phyloP scores from a whole-genome alignment of 2,797 vertebrate species.

The Protonibea diacanthus region DNA sequence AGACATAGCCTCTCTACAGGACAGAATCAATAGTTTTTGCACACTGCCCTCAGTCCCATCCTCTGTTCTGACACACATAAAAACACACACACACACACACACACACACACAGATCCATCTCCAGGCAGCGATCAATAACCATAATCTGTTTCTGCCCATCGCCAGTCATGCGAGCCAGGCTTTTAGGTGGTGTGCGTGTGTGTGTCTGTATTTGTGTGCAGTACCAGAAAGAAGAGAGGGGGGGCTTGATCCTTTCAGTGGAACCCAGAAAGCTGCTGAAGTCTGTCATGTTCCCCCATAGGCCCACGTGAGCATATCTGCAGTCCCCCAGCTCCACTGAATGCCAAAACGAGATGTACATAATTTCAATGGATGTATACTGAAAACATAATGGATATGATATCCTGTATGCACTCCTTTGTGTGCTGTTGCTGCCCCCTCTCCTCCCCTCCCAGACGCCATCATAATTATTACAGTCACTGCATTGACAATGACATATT shows the following conservation, averaged over 20 bases:
- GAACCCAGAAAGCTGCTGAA: slow-evolving; percentile 69
- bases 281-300: slow-evolving; percentile 65
- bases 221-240: slow-evolving; percentile 50
- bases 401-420: slow-evolving; percentile 44
- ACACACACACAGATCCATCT: slow-evolving; percentile 87
- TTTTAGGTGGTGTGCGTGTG: slow-evolving; percentile 71
- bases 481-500: slow-evolving; percentile 63
- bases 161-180: slow-evolving; percentile 92
- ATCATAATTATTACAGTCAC: slow-evolving; percentile 68
- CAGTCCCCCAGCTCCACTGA: slow-evolving; percentile 38
- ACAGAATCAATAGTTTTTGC: slow-evolving; percentile 89
- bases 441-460: slow-evolving; percentile 13
- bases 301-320: slow-evolving; percentile 57
- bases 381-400: slow-evolving; percentile 60
- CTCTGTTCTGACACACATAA: slow-evolving; percentile 73
- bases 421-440: slow-evolving; percentile 42
- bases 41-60: slow-evolving; percentile 86
- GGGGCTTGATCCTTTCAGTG: slow-evolving; percentile 71
- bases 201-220: slow-evolving; percentile 32
- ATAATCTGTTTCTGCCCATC: slow-evolving; percentile 95
- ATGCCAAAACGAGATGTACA: slow-evolving; percentile 49
- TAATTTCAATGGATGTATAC: slow-evolving; percentile 46
- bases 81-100: slow-evolving; percentile 61
- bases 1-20: slow-evolving; percentile 82
- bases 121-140: slow-evolving; percentile 93